Percentiles rank a stretch among this genome's conserved stretches.
Evolutionary conservation across 2,113 vertebrate genomes (phyloP).

Genomic region (Catagonus wagneri): DNA sequence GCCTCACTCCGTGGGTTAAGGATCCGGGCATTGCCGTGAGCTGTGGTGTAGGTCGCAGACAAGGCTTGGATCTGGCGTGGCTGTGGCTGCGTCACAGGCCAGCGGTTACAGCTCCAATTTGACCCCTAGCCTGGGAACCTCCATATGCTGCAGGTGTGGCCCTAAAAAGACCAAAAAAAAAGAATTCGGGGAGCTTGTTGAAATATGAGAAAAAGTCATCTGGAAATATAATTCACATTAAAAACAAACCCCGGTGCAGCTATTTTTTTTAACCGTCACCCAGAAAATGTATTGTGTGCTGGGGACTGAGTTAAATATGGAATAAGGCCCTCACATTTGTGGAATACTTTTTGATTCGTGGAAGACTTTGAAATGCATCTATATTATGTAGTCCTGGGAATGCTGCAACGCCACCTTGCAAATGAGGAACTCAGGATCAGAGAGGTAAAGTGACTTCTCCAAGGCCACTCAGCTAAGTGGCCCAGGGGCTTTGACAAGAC

Average conservation of each 20-base stretch:
- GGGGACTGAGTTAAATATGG: not conserved
- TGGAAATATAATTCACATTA: not conserved
- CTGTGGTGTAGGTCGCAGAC: too few species aligned
- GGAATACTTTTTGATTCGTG: not conserved
- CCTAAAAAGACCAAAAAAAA: too few species aligned
- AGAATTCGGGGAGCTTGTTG: not conserved
- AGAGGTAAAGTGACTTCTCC: not conserved
- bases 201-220: not conserved
- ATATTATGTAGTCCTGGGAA: not conserved
- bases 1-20: too few species aligned
- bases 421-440: not conserved
- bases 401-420: not conserved
- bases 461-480: not conserved
- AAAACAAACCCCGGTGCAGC: not conserved
- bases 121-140: too few species aligned
- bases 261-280: not conserved
- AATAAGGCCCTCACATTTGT: not conserved
- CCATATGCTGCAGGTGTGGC: too few species aligned
- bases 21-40: too few species aligned
- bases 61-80: too few species aligned
- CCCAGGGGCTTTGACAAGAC: not conserved
- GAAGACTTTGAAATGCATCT: not conserved
- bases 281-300: not conserved
- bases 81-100: too few species aligned
- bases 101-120: too few species aligned